Evolutionary conservation across 2,888 invertebrate species (phyloP), one percentile per base, ranked within the genome.

Genomic region (Leucoma salicis): DNA sequence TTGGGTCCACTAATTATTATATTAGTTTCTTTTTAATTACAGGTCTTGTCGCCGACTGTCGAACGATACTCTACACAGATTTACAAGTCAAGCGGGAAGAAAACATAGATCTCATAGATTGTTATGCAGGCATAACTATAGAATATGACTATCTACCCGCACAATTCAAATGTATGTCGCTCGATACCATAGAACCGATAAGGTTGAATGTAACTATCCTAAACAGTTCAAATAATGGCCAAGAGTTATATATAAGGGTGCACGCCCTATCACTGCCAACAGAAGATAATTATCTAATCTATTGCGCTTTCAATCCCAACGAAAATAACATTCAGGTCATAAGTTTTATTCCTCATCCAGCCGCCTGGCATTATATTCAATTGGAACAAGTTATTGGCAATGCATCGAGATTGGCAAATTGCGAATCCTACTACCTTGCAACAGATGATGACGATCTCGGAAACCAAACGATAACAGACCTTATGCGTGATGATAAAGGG

Each of bases 31-130:
- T 71, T 61, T 15, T 28, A 46, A 46, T 91, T 91, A 0, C 83
- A 95, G 95, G 95, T 61, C 84, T 95, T 34, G 91, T 92, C 8
- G 91, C 92, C 12, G 89, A 91, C 33, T 94, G 94, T 66, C 92
- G 92, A 50, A 93, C 94, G 2, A 81, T 93, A 42, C 70, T 94
- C 21, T 90, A 93, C 55, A 92, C 93, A 33, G 93, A 94, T 71
- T 81, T 94, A 63, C 91, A 91, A 64, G 85, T 93, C 8, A 91
- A 91, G 64, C 79, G 70, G 50, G 83, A 79, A 21, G 82, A 76
- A 10, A 64, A 87, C 5, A 79, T 84, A 7, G 60, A 68, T 15
- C 55, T 82, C n/a, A 71, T 80, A 35, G 76, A 83, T 45, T 86
- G 84, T 39, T 80, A 79, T 46, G 57, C 65, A 37, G 71, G 67